Conservation (phyloP, 2,113 vertebrate species). For the Lampris megalopsis region DNA sequence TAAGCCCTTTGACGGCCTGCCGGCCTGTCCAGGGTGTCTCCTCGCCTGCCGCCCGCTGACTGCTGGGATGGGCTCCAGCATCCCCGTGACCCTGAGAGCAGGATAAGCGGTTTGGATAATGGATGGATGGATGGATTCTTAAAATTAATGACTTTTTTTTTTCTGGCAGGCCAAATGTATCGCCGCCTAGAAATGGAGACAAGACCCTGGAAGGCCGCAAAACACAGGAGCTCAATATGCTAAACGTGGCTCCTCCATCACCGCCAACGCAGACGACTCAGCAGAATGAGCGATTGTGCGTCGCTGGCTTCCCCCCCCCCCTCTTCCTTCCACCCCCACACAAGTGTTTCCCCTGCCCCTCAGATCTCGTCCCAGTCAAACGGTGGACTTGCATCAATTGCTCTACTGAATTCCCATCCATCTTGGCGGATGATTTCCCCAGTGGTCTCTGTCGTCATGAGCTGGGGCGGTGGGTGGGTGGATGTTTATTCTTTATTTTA, state of each 20-base stretch:
- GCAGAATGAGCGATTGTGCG: conserved; percentile 32
- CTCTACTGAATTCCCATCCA: conserved; percentile 71
- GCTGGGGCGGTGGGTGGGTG: background rate
- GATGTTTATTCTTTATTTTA: background rate
- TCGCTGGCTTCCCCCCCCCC: conserved; percentile 27
- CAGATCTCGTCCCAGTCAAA: conserved; percentile 68
- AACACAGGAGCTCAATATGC: conserved; percentile 35
- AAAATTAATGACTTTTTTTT: too few relatives aligned
- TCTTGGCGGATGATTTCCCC: conserved; percentile 76
- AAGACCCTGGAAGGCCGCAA: background rate
- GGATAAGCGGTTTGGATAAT: too few relatives aligned
- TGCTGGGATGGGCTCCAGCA: too few relatives aligned
- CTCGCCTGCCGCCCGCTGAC: too few relatives aligned
- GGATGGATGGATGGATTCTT: too few relatives aligned
- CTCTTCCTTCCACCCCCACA: conserved; percentile 18
- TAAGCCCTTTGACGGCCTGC: too few relatives aligned
- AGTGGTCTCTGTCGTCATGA: conserved; percentile 55
- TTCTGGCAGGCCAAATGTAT: conserved; percentile 18
- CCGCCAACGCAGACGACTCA: conserved; percentile 13
- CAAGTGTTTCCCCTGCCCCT: conserved; percentile 63
- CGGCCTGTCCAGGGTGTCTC: too few relatives aligned
- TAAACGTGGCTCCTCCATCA: conserved; percentile 42
- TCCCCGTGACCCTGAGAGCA: too few relatives aligned
- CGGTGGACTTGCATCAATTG: conserved; percentile 68
- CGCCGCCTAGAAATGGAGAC: conserved; percentile 29